These are phyloP conservation scores for Trinorchestia longiramus DNA, from an alignment of 1,140 invertebrate genomes.

Conservation along the genomic window DNA sequence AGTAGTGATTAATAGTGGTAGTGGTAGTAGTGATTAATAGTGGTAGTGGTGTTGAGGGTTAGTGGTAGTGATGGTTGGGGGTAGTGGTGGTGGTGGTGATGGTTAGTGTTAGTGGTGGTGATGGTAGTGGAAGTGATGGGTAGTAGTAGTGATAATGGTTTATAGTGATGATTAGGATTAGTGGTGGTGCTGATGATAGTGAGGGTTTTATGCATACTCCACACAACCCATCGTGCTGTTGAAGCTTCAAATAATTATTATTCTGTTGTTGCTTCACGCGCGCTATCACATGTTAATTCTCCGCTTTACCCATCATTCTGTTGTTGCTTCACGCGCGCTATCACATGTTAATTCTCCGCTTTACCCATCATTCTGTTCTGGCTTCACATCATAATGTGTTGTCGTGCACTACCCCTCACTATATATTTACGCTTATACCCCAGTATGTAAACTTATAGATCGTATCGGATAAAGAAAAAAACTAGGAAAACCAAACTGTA, in stretches of 20 bases:
- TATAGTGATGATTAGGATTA: background rate
- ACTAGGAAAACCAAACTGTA: background rate
- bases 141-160: background rate
- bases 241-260: background rate
- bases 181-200: background rate
- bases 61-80: background rate
- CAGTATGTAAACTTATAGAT: background rate
- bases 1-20: background rate
- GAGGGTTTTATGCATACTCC: too few species aligned
- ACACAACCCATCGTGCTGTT: background rate
- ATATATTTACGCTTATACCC: background rate
- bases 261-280: background rate
- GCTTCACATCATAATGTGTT: background rate
- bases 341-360: background rate
- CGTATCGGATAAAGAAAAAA: background rate
- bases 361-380: background rate
- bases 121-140: background rate
- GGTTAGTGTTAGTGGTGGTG: background rate
- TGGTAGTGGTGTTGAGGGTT: background rate
- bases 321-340: background rate
- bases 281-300: background rate
- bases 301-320: background rate
- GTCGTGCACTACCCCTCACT: background rate
- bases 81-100: background rate
- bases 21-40: background rate